Conservation (phyloP, 2,797 vertebrate genomes). For the Rousettus madagascariensis region DNA sequence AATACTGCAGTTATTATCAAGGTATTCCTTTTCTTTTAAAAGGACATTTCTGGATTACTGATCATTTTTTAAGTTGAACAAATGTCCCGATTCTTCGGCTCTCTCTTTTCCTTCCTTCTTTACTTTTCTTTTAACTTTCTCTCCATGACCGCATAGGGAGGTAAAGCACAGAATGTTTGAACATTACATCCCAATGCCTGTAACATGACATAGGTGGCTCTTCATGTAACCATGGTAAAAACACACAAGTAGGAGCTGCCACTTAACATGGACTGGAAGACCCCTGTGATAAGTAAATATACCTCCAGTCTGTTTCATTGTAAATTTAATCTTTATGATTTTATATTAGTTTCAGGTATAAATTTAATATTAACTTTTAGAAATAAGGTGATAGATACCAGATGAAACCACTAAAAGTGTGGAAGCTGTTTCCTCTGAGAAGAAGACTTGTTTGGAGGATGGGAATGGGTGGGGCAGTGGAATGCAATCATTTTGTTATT, state of each 20-base stretch:
- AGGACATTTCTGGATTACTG: background rate
- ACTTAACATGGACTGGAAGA: background rate
- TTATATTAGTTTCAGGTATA: too few relatives aligned
- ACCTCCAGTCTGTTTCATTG: background rate
- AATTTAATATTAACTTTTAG: background rate
- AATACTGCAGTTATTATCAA: background rate
- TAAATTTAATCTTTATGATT: background rate
- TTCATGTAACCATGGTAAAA: background rate
- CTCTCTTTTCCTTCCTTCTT: background rate
- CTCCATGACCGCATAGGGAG: too few relatives aligned
- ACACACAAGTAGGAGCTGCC: background rate
- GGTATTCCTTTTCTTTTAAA: background rate
- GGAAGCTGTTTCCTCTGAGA: background rate
- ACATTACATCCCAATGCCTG: rapidly evolving
- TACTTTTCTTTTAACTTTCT: background rate
- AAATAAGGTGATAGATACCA: background rate
- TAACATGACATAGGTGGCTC: background rate
- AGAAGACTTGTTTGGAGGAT: background rate
- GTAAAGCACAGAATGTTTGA: background rate
- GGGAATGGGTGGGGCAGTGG: too few relatives aligned
- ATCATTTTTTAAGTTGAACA: background rate
- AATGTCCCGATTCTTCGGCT: background rate
- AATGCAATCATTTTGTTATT: background rate
- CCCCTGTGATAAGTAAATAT: background rate
- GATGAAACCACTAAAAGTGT: background rate